phyloP scores from a whole-genome alignment of 1,140 invertebrate genomes.

The Nephila pilipes region DNA sequence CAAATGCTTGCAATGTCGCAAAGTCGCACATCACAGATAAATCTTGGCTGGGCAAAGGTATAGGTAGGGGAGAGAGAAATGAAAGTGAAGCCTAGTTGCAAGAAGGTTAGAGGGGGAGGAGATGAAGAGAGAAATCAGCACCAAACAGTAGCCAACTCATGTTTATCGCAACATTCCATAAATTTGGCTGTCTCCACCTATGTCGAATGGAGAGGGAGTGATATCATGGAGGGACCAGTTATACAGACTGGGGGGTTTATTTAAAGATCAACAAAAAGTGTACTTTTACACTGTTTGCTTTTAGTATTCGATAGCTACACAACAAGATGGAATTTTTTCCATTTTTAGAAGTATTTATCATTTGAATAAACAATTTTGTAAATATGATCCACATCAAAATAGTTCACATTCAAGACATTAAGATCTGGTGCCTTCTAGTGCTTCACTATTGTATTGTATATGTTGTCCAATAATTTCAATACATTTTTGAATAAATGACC shows the following conservation, averaged over 20 bases:
- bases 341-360: too few relatives aligned
- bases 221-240: constrained; percentile 49
- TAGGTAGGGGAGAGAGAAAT: neutral
- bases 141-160: constrained; percentile 73
- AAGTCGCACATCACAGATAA: constrained; percentile 64
- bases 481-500: too few relatives aligned
- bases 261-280: constrained; percentile 27
- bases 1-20: constrained; percentile 50
- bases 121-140: constrained; percentile 54
- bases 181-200: constrained; percentile 72
- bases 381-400: too few relatives aligned
- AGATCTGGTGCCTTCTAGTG: too few relatives aligned
- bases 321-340: too few relatives aligned
- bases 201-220: constrained; percentile 42
- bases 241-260: neutral
- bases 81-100: neutral
- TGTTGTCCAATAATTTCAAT: too few relatives aligned
- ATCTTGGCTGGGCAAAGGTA: constrained; percentile 38
- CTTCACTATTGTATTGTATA: too few relatives aligned
- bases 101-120: neutral
- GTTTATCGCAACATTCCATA: constrained; percentile 72
- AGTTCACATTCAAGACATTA: too few relatives aligned
- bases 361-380: too few relatives aligned
- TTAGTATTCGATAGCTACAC: too few relatives aligned
- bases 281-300: neutral